Base-by-base conservation (phyloP, 2,113 vertebrate genomes). In the Heptranchias perlo region DNA sequence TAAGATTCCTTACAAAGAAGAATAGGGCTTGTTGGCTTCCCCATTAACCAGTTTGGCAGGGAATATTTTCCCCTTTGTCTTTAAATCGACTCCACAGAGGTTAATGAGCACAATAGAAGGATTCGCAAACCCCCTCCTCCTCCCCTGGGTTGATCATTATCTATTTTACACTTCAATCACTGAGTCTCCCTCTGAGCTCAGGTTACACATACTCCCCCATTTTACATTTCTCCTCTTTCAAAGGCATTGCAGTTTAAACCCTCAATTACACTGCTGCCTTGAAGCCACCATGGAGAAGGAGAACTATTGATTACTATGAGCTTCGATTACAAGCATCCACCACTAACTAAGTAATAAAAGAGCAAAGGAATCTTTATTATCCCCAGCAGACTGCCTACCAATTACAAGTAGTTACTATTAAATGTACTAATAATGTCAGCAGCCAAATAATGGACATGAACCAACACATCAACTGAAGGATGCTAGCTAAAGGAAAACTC, bases 21-120 rank as follows among this genome's bases (percentile, higher is more conserved):
- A 91, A 58, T 35, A 14, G 11, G 31, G 13, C 28, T 91, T 14
- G 3, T 91, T 91, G 87, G 49, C 52, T 91, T 35, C 18, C 47
- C 82, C 23, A 49, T 35, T 91, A 58, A 61, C 49, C 87, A 58
- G 11, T 31, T 54, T 91, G 52, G 52, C 87, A 16, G 87, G 52
- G 31, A 91, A 91, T 16, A 52, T n/a, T 91, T 58, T 91, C 87
- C 87, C 87, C 28, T 35, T 91, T 91, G 87, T 91, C 25, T 91
- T 91, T 58, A 52, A 91, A 58, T 58, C 52, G 87, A 91, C 52
- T 91, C 87, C 52, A 58, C 28, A 31, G 49, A 89, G 86, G 49
- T 54, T 89, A 54, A 1, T 89, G 49, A 52, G 25, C 25, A 52
- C 25, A 89, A 54, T 31, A 52, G 49, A 89, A 54, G 86, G 11